phyloP scores from a whole-genome alignment of 2,888 invertebrate genomes.

The Drosophila tanythrix region DNA sequence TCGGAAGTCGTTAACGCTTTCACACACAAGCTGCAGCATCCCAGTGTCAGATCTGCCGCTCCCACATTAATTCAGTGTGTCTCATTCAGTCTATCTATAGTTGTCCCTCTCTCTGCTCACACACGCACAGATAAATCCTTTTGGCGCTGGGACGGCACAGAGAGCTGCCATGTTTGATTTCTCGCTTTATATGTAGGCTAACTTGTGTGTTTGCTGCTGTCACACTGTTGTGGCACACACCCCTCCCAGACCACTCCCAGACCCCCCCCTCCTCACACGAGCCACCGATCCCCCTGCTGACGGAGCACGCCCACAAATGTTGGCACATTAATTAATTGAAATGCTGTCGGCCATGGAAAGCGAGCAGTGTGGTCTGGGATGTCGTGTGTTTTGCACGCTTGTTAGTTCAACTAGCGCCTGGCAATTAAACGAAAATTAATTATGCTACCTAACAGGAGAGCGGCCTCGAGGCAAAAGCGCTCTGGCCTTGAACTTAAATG shows the following conservation, averaged over 20 bases:
- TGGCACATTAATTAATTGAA: constrained; percentile 80
- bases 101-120: constrained; percentile 11
- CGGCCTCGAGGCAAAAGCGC: constrained; percentile 50
- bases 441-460: constrained; percentile 64
- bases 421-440: constrained; percentile 77
- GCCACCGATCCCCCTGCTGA: neutral
- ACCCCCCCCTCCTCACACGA: neutral
- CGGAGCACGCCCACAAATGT: constrained; percentile 66
- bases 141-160: constrained; percentile 9
- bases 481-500: constrained; percentile 68
- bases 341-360: constrained; percentile 67
- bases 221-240: constrained; percentile 45
- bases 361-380: constrained; percentile 15
- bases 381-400: constrained; percentile 69
- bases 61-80: constrained; percentile 42
- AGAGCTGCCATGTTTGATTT: constrained; percentile 75
- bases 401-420: constrained; percentile 79
- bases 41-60: constrained; percentile 26
- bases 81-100: constrained; percentile 12
- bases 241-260: neutral
- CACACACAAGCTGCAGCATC: constrained; percentile 51
- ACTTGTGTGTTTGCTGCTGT: constrained; percentile 71
- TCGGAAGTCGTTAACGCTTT: constrained; percentile 79
- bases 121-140: constrained; percentile 12
- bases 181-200: constrained; percentile 73